A percentile compares a stretch with the other conserved stretches of the same genome.
These are phyloP conservation scores for Poecilia wingei DNA, from an alignment of 2,797 vertebrate species.

Conservation along the genomic window DNA sequence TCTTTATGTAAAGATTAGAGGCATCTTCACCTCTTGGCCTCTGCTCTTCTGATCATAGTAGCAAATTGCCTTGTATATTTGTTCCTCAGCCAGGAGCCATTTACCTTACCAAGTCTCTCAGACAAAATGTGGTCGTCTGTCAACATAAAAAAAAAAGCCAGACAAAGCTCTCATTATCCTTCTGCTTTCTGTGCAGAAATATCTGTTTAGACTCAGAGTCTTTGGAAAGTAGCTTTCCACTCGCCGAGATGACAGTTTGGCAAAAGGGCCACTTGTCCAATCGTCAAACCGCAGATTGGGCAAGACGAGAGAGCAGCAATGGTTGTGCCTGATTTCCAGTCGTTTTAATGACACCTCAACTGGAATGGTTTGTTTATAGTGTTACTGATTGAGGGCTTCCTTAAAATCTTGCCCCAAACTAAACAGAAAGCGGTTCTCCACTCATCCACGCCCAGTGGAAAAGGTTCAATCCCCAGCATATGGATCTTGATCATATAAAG, in stretches of 20 bases:
- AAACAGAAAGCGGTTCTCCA: conserved; percentile 78
- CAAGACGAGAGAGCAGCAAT: conserved; percentile 65
- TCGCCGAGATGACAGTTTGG: conserved; percentile 63
- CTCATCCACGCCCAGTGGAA: conserved; percentile 70
- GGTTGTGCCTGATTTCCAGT: conserved; percentile 67
- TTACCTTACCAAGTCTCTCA: conserved; percentile 58
- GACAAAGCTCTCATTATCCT: conserved; percentile 59
- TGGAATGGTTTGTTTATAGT: conserved; percentile 76
- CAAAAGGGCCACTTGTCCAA: conserved; percentile 60
- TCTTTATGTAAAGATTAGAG: conserved; percentile 19
- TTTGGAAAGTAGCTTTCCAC: conserved; percentile 67
- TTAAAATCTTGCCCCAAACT: conserved; percentile 73
- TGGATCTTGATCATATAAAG: conserved; percentile 53
- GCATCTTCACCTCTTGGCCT: conserved; percentile 30
- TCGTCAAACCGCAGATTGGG: conserved; percentile 73
- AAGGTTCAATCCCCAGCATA: conserved; percentile 48
- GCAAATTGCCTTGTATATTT: conserved; percentile 74
- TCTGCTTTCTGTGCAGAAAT: conserved; percentile 52
- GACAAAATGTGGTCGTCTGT: conserved; percentile 48
- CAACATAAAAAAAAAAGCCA: conserved; percentile 33
- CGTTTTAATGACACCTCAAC: conserved; percentile 75
- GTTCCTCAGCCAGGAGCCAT: conserved; percentile 55
- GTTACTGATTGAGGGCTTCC: conserved; percentile 79
- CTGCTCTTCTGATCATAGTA: conserved; percentile 38
- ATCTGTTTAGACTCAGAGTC: conserved; percentile 69